Evolutionary conservation across 92 coral and sea anemone species (phyloP).

Genomic region (Palythoa caribaeorum): DNA sequence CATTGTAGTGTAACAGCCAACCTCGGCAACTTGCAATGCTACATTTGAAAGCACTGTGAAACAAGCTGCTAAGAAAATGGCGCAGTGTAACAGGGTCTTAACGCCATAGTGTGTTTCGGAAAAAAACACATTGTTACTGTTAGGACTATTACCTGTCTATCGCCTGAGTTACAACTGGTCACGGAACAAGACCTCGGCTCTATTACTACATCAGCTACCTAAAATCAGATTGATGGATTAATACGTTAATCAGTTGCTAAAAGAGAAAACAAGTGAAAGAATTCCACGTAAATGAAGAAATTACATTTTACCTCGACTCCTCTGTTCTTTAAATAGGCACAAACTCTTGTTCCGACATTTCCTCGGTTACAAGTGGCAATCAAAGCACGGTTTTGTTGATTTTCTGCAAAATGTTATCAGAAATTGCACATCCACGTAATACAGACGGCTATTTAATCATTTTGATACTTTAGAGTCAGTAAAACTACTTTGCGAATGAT

Average conservation of each 20-base stretch:
- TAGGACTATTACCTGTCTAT: background rate
- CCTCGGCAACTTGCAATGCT: no score
- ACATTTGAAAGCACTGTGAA: no score
- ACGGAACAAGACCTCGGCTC: constrained; percentile 2
- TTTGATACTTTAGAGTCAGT: no score
- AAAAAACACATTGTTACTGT: background rate
- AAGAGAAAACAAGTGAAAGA: background rate
- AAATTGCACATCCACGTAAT: background rate
- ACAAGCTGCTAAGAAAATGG: no score
- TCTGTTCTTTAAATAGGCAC: constrained; percentile 8
- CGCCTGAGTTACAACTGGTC: background rate
- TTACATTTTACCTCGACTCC: constrained; percentile 28
- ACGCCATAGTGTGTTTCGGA: background rate
- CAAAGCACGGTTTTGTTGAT: background rate
- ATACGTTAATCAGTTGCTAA: background rate
- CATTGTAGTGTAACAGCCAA: no score
- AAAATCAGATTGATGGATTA: background rate
- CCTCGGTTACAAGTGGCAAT: constrained; percentile 23
- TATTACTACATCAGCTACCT: constrained; percentile 22
- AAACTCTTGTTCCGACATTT: background rate
- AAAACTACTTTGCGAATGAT: no score
- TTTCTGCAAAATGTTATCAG: constrained; percentile 19
- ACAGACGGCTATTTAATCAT: background rate
- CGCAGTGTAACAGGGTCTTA: no score
- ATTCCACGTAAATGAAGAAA: background rate